Base-by-base conservation (phyloP, 2,797 vertebrate genomes). In the Cygnus olor region DNA sequence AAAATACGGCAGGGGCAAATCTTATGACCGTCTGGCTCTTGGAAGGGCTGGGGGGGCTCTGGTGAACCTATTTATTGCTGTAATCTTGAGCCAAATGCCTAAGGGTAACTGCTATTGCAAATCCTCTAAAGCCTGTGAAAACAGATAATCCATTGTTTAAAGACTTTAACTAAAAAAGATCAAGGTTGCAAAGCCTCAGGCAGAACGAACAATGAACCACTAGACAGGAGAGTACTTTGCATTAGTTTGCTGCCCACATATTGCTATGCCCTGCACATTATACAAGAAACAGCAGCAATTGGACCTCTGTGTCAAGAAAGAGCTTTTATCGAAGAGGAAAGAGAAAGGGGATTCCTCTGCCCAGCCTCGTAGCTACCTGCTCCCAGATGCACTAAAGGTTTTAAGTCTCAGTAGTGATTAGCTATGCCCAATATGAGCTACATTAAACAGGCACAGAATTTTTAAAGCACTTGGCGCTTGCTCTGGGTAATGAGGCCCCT, bases 131-230 rank as follows among this genome's bases (percentile, higher is more conserved):
- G 94, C 77, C 81, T 53, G 16, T 54, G 65, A 94, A 97, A 97
- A 97, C 89, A 96, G 87, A 96, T 71, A 94, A 96, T 80, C 90
- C 85, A 94, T 94, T 96, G 94, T 96, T 96, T 93, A 95, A 96
- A 94, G 94, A 91, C 83, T 91, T 93, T 95, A 96, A 94, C 89
- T 94, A 90, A 93, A 95, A 94, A 94, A 90, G 88, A 88, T 89
- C 60, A 92, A 93, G 70, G 92, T 68, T 89, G 60, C 82, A 85
- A 94, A 95, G 92, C 94, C 92, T 94, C 84, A 45, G 93, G 95
- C 93, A 89, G 79, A 93, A 85, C 86, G 84, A 93, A 90, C 81
- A 93, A 90, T 45, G 77, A 77, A 96, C 95, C 58, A 73, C 42
- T 34, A 96, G 88, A 87, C 68, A 88, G 60, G 49, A 95, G 85